Conservation (phyloP, 2,113 vertebrate genomes). For the Pitta sordida region DNA sequence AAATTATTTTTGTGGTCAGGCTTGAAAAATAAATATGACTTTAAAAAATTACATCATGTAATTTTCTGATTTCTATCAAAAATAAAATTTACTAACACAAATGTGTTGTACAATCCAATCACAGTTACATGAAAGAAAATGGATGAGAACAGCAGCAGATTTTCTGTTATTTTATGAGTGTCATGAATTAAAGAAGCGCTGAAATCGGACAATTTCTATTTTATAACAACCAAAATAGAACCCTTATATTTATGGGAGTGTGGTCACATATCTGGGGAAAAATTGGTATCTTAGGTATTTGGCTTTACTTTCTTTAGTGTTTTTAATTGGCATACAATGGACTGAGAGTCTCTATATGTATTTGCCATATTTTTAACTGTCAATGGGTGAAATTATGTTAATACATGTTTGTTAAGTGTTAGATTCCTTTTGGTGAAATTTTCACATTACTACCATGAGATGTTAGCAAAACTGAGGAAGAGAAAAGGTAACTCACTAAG, state of each 20-base stretch:
- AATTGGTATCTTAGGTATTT: neutral
- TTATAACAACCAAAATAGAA: neutral
- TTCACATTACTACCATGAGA: too few species aligned
- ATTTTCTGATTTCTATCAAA: neutral
- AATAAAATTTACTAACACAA: neutral
- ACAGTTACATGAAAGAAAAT: neutral
- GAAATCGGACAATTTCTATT: neutral
- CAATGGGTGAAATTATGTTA: neutral
- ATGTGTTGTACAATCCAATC: neutral
- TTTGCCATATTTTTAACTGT: neutral
- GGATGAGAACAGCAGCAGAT: neutral
- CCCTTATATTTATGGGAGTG: accelerated
- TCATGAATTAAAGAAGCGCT: neutral
- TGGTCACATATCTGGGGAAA: neutral
- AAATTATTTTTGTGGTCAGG: neutral
- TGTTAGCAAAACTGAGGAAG: too few species aligned
- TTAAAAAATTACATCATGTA: neutral
- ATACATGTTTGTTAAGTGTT: too few species aligned
- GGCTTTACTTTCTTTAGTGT: neutral
- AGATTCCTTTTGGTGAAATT: too few species aligned
- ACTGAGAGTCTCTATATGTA: neutral
- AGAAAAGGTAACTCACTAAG: too few species aligned
- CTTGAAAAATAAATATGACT: neutral
- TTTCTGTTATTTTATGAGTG: neutral
- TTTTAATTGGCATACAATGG: neutral